Base-by-base conservation (phyloP, 1,140 invertebrate genomes). In the Holotrichia oblita region DNA sequence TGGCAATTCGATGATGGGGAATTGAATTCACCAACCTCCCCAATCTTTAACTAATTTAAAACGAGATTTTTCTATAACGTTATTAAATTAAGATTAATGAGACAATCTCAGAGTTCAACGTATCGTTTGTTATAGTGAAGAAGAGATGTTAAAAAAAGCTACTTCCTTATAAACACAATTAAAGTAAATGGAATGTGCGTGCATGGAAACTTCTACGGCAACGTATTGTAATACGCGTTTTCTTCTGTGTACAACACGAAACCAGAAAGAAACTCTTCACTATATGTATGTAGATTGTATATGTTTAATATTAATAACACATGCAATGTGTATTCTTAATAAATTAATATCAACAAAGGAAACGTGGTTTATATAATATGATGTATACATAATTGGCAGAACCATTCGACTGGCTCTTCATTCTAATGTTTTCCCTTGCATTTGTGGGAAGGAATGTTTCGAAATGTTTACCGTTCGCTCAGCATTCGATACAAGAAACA, bases 311-410 rank as follows among this genome's bases (percentile, higher is more conserved):
- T 74, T 74, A 74, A 40, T 42, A 74, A 74, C 73, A 74, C 73
- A 74, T 74, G 73, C 41, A 20, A 44, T 74, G 73, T 74, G 41
- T 74, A 44, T 74, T 77, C 75, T 77, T 77, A 48, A 55, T 61
- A 55, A 77, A 77, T 55, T 77, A 77, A 77, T 77, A 77, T 77
- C 75, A 77, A 77, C 75, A 77, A 55, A 48, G 75, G 75, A 77
- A 77, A 77, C 27, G 42, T 77, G 75, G 75, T 77, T 77, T 77
- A 61, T 77, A 77, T 59, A 77, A 77, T 59, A 59, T 77, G 24
- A 44, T 77, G 75, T 77, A 77, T 55, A 77, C 75, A 69, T 69
- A 61, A 74, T 74, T 44, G 73, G 41, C 73, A 74, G 73, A 74
- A 69, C 20, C 61, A 34, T 74, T 74, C 40, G 40, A 74, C 34